phyloP scores from a whole-genome alignment of 1,140 invertebrate genomes.

The Drosophila kanapiae region DNA sequence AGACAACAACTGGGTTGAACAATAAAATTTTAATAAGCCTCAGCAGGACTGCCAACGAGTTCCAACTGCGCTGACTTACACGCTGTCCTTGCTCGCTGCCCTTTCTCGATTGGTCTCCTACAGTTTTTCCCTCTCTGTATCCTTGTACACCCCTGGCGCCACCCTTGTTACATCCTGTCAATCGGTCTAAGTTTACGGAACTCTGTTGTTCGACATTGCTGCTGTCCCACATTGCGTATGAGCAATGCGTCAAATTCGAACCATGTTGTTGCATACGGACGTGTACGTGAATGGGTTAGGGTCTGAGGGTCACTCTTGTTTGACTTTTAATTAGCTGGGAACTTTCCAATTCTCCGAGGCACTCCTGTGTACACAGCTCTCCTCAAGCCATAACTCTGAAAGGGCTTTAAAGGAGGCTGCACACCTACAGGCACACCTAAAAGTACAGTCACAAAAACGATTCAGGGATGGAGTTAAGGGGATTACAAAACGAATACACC shows the following conservation, averaged over 20 bases:
- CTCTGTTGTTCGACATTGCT: slow-evolving; percentile 35
- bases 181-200: slow-evolving; percentile 25
- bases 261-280: slow-evolving; percentile 10
- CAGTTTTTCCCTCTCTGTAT: slow-evolving; percentile 1
- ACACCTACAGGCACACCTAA: neutral
- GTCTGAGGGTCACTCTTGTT: slow-evolving; percentile 11
- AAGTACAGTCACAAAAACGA: neutral
- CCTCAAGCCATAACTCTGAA: slow-evolving; percentile 14
- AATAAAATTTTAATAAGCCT: slow-evolving; percentile 69
- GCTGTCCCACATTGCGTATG: slow-evolving; percentile 50
- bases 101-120: neutral
- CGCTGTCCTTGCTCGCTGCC: slow-evolving; percentile 13
- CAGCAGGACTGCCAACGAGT: slow-evolving; percentile 31
- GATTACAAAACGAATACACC: slow-evolving; percentile 8
- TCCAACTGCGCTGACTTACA: slow-evolving; percentile 31
- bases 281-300: neutral
- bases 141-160: neutral
- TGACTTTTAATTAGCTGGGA: slow-evolving; percentile 51
- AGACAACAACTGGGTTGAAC: slow-evolving; percentile 53
- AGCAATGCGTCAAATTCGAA: slow-evolving; percentile 46
- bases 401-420: slow-evolving; percentile 30
- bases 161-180: slow-evolving; percentile 9
- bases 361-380: neutral
- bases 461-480: slow-evolving; percentile 15
- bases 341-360: neutral